Percentiles rank a stretch among this genome's conserved stretches.
Evolutionary conservation across 2,888 invertebrate species (phyloP).

Genomic region (Suillia variegata): DNA sequence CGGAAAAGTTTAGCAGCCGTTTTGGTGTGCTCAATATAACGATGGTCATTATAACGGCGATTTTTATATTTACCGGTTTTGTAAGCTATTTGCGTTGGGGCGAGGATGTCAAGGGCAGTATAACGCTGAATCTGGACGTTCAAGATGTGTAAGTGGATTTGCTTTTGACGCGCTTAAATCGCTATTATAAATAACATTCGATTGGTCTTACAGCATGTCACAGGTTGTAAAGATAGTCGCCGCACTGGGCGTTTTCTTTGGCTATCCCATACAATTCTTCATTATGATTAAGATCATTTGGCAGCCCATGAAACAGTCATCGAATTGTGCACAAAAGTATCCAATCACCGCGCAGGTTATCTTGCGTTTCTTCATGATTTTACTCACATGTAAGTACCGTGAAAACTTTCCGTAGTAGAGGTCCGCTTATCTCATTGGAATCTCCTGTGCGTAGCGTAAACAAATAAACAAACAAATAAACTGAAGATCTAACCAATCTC

Average conservation of each 20-base stretch:
- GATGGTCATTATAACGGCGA: slow-evolving; percentile 78
- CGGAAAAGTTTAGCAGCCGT: slow-evolving; percentile 76
- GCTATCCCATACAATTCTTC: slow-evolving; percentile 95
- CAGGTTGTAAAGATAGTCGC: slow-evolving; percentile 82
- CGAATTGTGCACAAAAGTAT: slow-evolving; percentile 64
- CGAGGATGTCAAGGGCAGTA: slow-evolving; percentile 77
- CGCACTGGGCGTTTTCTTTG: slow-evolving; percentile 83
- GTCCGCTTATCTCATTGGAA: too few species aligned
- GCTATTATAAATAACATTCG: slow-evolving; percentile 22
- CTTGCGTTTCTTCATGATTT: slow-evolving; percentile 74
- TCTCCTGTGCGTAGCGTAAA: too few species aligned
- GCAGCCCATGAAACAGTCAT: slow-evolving; percentile 70
- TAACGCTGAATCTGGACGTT: slow-evolving; percentile 82
- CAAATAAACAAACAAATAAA: too few species aligned
- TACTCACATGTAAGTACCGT: slow-evolving; percentile 85
- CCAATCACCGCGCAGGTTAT: slow-evolving; percentile 71
- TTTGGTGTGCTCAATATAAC: slow-evolving; percentile 88
- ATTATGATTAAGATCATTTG: slow-evolving; percentile 90
- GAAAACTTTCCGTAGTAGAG: background rate
- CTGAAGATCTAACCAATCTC: too few species aligned
- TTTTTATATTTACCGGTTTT: slow-evolving; percentile 84
- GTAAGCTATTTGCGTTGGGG: slow-evolving; percentile 89
- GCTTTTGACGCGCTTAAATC: background rate
- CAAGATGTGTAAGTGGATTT: slow-evolving; percentile 45
- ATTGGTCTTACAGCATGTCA: slow-evolving; percentile 68